phyloP scores from a whole-genome alignment of 2,113 vertebrate genomes.

The Rhinopomastus cyanomelas region DNA sequence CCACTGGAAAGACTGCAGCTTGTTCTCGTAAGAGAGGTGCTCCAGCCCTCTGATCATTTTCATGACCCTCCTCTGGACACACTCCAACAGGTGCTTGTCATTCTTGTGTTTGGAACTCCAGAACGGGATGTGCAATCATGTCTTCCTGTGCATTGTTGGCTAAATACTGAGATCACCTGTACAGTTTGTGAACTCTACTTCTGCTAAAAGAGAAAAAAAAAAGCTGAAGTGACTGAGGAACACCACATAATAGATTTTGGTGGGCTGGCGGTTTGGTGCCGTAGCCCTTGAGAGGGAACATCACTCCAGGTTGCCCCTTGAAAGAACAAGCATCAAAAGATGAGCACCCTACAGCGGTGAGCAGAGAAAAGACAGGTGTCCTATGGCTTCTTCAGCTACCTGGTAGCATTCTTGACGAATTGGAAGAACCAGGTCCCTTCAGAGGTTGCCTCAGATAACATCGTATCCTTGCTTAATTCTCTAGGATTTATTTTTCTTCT shows the following conservation, averaged over 20 bases:
- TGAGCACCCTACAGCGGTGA: not conserved
- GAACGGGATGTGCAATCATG: too few species aligned
- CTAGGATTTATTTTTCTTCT: not conserved
- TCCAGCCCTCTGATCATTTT: too few species aligned
- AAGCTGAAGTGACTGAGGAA: fast-evolving
- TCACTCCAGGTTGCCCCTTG: not conserved
- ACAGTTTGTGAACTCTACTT: not conserved
- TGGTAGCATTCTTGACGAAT: not conserved
- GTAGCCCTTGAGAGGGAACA: too few species aligned
- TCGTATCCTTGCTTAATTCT: not conserved
- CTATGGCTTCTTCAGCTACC: not conserved
- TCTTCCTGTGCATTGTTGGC: not conserved
- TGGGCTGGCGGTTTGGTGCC: not conserved
- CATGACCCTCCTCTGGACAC: not conserved
- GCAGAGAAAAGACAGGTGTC: not conserved
- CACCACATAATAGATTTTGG: not conserved
- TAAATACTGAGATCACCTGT: not conserved
- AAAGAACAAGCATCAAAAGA: not conserved
- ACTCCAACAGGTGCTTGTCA: too few species aligned
- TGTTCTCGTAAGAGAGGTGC: too few species aligned
- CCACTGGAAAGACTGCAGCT: not conserved
- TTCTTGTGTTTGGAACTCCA: too few species aligned
- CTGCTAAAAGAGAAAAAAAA: not conserved
- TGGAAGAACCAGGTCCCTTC: not conserved
- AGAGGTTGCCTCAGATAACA: not conserved